Conservation (phyloP, 2,888 invertebrate genomes). For the Epistrophe grossulariae region DNA sequence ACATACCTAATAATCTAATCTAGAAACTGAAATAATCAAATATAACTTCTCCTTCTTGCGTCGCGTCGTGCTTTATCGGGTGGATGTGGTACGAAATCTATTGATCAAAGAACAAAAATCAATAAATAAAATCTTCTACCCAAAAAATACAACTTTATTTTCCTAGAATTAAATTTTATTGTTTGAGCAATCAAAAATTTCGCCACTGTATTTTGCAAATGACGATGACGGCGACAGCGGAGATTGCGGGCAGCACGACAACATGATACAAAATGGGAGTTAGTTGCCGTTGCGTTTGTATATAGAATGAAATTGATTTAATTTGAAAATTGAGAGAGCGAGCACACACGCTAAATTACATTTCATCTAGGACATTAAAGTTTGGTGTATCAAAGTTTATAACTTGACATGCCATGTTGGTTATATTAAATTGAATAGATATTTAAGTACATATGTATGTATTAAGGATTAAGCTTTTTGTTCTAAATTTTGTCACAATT, state of each 20-base stretch:
- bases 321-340: slow-evolving; percentile 44
- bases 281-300: too few relatives aligned
- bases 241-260: not conserved
- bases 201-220: not conserved
- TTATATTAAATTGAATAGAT: not conserved
- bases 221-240: not conserved
- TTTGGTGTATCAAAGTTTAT: not conserved
- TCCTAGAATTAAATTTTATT: slow-evolving; percentile 46
- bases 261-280: too few relatives aligned
- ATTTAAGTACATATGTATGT: not conserved
- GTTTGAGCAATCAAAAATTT: slow-evolving; percentile 49
- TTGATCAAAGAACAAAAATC: too few relatives aligned
- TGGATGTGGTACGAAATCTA: too few relatives aligned
- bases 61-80: too few relatives aligned
- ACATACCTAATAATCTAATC: too few relatives aligned
- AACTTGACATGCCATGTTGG: not conserved
- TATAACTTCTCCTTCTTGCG: too few relatives aligned
- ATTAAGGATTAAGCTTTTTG: not conserved
- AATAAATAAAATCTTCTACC: not conserved
- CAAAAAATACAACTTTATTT: not conserved
- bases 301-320: slow-evolving; percentile 68
- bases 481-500: not conserved
- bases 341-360: slow-evolving; percentile 23
- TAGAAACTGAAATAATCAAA: too few relatives aligned
- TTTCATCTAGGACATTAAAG: slow-evolving; percentile 17